Evolutionary conservation across 2,113 vertebrate genomes (phyloP).

Genomic region (Tachuris rubrigastra): DNA sequence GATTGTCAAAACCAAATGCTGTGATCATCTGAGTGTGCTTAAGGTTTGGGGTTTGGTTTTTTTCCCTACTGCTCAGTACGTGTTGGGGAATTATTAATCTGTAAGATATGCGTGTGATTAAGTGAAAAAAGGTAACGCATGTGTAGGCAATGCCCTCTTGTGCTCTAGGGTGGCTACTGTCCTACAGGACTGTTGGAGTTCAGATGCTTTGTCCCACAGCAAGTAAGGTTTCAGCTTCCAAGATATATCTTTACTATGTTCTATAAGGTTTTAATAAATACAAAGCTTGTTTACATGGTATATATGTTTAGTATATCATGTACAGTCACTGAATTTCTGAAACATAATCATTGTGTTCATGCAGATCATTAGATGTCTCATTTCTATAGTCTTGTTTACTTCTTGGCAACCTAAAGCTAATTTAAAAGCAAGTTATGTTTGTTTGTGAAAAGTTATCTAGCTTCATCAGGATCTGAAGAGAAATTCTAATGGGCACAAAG

Average conservation of each 20-base stretch:
- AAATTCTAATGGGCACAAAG: constrained; percentile 71
- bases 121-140: constrained; percentile 55
- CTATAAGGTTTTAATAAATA: constrained; percentile 75
- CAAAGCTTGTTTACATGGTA: constrained; percentile 68
- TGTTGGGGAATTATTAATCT: constrained; percentile 21
- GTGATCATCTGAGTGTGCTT: constrained; percentile 33
- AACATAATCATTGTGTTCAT: constrained; percentile 72
- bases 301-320: constrained; percentile 73
- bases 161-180: constrained; percentile 67
- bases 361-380: constrained; percentile 72
- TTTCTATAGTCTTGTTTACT: constrained; percentile 57
- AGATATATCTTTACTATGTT: constrained; percentile 67
- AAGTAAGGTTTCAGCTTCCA: constrained; percentile 53
- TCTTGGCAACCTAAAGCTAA: constrained; percentile 72
- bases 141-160: constrained; percentile 65
- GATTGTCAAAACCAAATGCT: constrained; percentile 34
- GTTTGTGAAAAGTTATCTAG: constrained; percentile 46
- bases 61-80: constrained; percentile 5
- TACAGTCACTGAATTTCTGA: constrained; percentile 71
- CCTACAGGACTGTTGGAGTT: constrained; percentile 55
- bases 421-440: constrained; percentile 69
- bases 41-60: constrained; percentile 26
- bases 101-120: constrained; percentile 3
- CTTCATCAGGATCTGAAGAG: constrained; percentile 65
- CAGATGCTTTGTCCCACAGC: constrained; percentile 49